Evolutionary conservation across 23 tunicate species (phyloP), one percentile per base, ranked within the genome.

Genomic region (Clavelina lepadiformis): DNA sequence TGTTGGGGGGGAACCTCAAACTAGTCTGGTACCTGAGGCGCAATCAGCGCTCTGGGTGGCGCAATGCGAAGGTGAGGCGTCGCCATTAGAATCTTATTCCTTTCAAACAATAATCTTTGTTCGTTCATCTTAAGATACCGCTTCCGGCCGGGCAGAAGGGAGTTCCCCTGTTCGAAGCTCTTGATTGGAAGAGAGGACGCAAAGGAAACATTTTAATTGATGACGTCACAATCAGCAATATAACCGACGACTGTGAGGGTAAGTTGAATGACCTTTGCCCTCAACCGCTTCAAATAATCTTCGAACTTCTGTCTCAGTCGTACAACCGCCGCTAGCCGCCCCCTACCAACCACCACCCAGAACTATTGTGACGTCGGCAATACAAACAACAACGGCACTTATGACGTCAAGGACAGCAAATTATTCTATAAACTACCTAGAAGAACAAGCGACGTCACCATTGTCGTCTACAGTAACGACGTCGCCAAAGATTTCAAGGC

Each of bases 141-240:
- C 35, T 77, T 13, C 41, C 41, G 20, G 46, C 50, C 1, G 45
- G 29, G 50, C 49, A 65, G 8, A 5, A 2, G 31, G 68, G 55
- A 21, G 35, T 51, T 24, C 19, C 76, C 11, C 38, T 70, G 11
- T 53, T 84, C 50, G 82, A 76, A 47, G 93, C 82, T 28, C 76
- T 84, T 62, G 93, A 84, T 52, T 76, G 93, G 93, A 72, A 68
- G 8, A 45, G 38, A 69, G 93, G 93, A 31, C 36, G 41, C 53
- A 76, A 66, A 28, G 93, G 93, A 38, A 84, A 84, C 65, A 84
- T 84, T 29, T 37, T 76, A 11, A 37, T 84, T 13, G 93, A 84
- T 63, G 79, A 84, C 19, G 58, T 71, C 20, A 61, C 62, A 3
- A 47, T 56, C 5, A 67, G 29, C 0, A 45, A 27, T 21, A 56